Evolutionary conservation across 1,140 invertebrate species (phyloP).

Genomic region (Fopius arisanus): DNA sequence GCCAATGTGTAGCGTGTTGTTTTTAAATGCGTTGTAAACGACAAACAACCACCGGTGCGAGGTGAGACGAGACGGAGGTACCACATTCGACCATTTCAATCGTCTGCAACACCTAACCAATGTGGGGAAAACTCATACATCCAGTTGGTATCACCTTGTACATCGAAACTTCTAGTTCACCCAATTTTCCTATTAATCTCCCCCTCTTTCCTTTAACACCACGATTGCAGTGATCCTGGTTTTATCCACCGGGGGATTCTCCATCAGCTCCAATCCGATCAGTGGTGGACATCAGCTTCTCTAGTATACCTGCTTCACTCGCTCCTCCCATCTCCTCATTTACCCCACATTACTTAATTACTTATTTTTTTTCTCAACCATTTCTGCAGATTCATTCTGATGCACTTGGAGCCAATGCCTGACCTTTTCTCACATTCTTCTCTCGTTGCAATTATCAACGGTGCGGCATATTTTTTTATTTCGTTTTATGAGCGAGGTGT

Average conservation of each 20-base stretch:
- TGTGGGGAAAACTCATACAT: not conserved
- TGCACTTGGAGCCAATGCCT: too few relatives aligned
- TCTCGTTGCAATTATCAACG: too few relatives aligned
- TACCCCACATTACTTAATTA: not conserved
- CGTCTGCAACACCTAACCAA: not conserved
- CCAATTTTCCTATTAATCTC: slow-evolving; percentile 34
- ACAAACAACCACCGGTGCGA: slow-evolving; percentile 57
- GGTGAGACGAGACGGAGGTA: slow-evolving; percentile 46
- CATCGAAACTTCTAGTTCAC: slow-evolving; percentile 4
- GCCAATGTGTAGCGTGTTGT: slow-evolving; percentile 27
- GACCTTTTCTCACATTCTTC: not conserved
- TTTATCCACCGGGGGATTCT: not conserved
- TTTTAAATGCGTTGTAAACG: slow-evolving; percentile 29
- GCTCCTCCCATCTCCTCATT: slow-evolving; percentile 5
- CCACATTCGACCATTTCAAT: slow-evolving; percentile 37
- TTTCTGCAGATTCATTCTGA: not conserved
- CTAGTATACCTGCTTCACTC: not conserved
- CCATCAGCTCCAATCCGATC: not conserved
- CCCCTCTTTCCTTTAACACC: not conserved
- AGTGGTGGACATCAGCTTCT: not conserved
- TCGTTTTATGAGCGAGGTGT: not conserved
- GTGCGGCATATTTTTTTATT: not conserved
- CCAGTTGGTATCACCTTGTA: not conserved
- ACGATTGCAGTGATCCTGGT: not conserved
- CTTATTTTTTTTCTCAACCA: not conserved